Evolutionary conservation across 2,113 vertebrate species (phyloP).

Genomic region (Phyllopteryx taeniolatus): DNA sequence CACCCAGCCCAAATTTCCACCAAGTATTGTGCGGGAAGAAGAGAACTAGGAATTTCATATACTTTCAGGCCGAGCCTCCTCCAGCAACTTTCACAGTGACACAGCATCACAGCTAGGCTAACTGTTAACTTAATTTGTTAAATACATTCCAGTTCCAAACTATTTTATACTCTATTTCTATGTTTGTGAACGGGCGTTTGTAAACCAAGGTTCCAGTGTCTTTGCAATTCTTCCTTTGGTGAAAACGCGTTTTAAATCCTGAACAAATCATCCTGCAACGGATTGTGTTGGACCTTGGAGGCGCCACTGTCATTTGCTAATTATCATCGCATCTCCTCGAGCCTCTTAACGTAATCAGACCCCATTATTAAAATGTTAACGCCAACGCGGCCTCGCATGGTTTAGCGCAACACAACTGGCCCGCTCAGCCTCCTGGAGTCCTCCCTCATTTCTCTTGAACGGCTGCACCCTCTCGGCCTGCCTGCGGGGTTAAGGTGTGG

Average conservation of each 20-base stretch:
- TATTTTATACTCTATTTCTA: no score
- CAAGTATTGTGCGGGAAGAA: no score
- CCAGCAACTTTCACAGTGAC: no score
- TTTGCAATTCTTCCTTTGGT: neutral
- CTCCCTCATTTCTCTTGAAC: neutral
- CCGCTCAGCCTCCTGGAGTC: neutral
- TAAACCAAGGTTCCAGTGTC: neutral
- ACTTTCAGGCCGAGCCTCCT: no score
- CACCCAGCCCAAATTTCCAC: no score
- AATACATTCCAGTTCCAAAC: no score
- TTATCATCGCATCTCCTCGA: neutral
- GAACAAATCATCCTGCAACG: neutral
- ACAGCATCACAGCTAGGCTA: no score
- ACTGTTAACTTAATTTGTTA: no score
- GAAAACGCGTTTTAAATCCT: neutral
- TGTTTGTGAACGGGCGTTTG: no score
- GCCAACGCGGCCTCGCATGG: neutral
- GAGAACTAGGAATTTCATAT: no score
- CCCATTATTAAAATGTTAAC: neutral
- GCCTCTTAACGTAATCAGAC: neutral
- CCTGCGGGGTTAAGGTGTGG: constrained; percentile 15
- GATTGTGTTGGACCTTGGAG: neutral
- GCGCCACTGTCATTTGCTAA: neutral
- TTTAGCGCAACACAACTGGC: neutral
- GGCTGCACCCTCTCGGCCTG: neutral